A percentile compares a stretch with the other conserved stretches of the same genome.
Evolutionary conservation across 2,797 vertebrate genomes (phyloP).

Genomic region (Distichodus sexfasciatus): DNA sequence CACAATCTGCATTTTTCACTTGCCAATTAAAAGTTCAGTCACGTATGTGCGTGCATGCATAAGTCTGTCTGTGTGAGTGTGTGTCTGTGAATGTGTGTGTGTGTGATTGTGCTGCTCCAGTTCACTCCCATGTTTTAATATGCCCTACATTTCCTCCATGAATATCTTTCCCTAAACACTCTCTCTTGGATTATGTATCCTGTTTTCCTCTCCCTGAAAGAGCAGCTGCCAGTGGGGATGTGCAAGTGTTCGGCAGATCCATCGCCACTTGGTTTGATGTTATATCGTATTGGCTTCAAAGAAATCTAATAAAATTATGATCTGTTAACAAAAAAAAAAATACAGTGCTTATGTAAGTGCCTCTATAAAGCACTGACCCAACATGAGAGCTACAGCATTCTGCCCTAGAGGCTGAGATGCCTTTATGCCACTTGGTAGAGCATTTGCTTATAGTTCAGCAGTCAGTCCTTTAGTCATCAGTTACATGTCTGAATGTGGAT

Average conservation of each 20-base stretch:
- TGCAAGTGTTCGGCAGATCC: background rate
- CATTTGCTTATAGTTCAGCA: background rate
- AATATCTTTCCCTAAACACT: conserved; percentile 5
- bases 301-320: background rate
- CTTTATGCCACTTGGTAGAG: background rate
- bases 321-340: background rate
- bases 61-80: conserved; percentile 14
- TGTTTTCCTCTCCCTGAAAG: background rate
- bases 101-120: conserved; percentile 35
- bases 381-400: background rate
- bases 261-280: background rate
- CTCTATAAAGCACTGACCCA: background rate
- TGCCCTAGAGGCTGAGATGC: background rate
- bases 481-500: too few relatives aligned
- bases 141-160: conserved; percentile 15
- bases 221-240: background rate
- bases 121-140: conserved; percentile 9
- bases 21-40: conserved; percentile 36
- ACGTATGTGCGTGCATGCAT: conserved; percentile 8
- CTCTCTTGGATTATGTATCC: background rate
- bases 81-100: conserved; percentile 11
- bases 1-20: conserved; percentile 40
- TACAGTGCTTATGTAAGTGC: too few relatives aligned
- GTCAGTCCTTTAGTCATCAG: background rate
- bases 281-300: background rate